Evolutionary conservation across 2,888 invertebrate genomes (phyloP).

Genomic region (Nemurella pictetii): DNA sequence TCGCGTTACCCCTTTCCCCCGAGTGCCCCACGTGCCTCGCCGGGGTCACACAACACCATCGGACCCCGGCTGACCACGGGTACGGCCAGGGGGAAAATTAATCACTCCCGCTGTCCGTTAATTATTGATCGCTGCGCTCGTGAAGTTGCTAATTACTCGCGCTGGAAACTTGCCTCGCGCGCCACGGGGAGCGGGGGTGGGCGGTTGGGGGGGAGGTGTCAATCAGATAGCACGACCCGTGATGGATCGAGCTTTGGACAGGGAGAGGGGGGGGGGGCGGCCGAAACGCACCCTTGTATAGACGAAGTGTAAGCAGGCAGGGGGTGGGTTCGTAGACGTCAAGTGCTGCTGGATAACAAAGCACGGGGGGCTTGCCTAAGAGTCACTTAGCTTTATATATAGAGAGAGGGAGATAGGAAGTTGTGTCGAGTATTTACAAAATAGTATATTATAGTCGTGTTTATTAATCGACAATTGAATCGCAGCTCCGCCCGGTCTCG

Average conservation of each 20-base stretch:
- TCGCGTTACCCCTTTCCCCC: background rate
- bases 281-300: too few relatives aligned
- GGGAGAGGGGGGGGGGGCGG: background rate
- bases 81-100: constrained; percentile 32
- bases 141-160: constrained; percentile 37
- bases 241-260: constrained; percentile 18
- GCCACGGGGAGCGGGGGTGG: constrained; percentile 4
- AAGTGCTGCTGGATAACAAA: too few relatives aligned
- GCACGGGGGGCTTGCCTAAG: background rate
- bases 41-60: too few relatives aligned
- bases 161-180: background rate
- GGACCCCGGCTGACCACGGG: background rate
- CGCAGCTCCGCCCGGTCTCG: too few relatives aligned
- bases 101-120: constrained; percentile 39
- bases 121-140: constrained; percentile 40
- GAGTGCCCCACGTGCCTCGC: too few relatives aligned
- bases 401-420: too few relatives aligned
- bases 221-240: constrained; percentile 22
- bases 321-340: too few relatives aligned
- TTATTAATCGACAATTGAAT: too few relatives aligned
- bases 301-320: background rate
- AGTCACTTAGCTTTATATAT: too few relatives aligned
- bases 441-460: too few relatives aligned
- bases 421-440: too few relatives aligned
- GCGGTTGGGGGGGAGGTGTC: constrained; percentile 13